Evolutionary conservation across 2,888 invertebrate species (phyloP).

Genomic region (Gari tellinella): DNA sequence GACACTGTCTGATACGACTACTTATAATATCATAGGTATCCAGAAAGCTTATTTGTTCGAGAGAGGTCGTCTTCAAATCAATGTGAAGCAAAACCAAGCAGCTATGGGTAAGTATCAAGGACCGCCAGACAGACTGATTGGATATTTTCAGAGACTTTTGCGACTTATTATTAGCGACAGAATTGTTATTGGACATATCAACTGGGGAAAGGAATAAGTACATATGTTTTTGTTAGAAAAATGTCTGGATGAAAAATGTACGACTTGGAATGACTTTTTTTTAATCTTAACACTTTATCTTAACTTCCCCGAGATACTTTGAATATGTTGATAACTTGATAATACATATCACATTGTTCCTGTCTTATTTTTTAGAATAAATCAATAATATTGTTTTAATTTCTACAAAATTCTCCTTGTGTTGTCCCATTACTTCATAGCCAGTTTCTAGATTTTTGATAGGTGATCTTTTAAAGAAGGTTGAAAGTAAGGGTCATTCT

Average conservation of each 20-base stretch:
- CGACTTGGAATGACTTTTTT: background rate
- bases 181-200: background rate
- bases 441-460: no score
- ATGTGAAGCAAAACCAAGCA: slow-evolving; percentile 28
- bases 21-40: slow-evolving; percentile 66
- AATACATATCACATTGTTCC: no score
- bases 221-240: no score
- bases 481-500: no score
- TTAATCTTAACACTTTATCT: no score
- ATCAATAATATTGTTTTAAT: no score
- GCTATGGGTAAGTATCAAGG: slow-evolving; percentile 10
- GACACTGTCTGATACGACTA: slow-evolving; percentile 59
- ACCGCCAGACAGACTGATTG: background rate
- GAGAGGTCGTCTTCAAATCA: slow-evolving; percentile 40
- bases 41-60: slow-evolving; percentile 55
- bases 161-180: background rate
- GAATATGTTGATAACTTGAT: no score
- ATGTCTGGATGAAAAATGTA: background rate
- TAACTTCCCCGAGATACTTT: no score
- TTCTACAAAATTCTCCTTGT: no score
- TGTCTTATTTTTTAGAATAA: no score
- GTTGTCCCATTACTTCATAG: no score
- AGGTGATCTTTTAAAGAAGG: no score
- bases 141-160: background rate
- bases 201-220: background rate